These are phyloP conservation scores for Asobara japonica DNA, from an alignment of 1,140 invertebrate genomes.

Conservation along the genomic window DNA sequence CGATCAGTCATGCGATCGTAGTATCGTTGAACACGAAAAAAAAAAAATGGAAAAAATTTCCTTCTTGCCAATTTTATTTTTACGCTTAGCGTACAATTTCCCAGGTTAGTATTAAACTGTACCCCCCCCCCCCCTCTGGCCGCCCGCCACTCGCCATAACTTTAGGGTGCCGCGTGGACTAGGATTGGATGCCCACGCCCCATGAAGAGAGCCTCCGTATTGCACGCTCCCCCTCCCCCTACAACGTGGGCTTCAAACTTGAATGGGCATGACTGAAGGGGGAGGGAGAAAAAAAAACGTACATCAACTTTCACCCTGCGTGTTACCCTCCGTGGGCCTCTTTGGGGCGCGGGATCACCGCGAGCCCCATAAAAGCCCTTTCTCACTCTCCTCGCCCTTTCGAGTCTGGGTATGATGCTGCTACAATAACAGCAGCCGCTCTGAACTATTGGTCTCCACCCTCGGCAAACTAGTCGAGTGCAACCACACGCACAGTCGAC, in stretches of 20 bases:
- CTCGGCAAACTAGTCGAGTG: conserved; percentile 29
- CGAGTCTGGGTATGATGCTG: background rate
- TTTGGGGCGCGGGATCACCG: conserved; percentile 21
- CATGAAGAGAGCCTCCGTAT: conserved; percentile 34
- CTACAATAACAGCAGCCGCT: background rate
- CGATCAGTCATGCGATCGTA: no score
- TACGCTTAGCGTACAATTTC: background rate
- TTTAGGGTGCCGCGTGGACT: background rate
- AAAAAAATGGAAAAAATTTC: no score
- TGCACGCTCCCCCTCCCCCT: conserved; percentile 36
- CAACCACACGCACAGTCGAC: conserved; percentile 43
- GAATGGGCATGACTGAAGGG: background rate
- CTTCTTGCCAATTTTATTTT: no score
- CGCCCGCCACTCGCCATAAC: background rate
- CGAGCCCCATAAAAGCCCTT: conserved; percentile 43
- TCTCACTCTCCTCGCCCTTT: conserved; percentile 12
- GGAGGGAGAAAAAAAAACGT: background rate
- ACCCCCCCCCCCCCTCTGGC: background rate
- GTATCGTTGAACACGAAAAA: no score
- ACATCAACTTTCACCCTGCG: background rate
- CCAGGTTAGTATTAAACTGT: background rate
- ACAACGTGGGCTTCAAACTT: background rate
- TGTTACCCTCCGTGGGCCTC: background rate
- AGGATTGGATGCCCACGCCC: conserved; percentile 39
- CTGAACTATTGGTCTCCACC: conserved; percentile 19